phyloP scores from a whole-genome alignment of 1,140 invertebrate genomes.

The Cydia amplana region DNA sequence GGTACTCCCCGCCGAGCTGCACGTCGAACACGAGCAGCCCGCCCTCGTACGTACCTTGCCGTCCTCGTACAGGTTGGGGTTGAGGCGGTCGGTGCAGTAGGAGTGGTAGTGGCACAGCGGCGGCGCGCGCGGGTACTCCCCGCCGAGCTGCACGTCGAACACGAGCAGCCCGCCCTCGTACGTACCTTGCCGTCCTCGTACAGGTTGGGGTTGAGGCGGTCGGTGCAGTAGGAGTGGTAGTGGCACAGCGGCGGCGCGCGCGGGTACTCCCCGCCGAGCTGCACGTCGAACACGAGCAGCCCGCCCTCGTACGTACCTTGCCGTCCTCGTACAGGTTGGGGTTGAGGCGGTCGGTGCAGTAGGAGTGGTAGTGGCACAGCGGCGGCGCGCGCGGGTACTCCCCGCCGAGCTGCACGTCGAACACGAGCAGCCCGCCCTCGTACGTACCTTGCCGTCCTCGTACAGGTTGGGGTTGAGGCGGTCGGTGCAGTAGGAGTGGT shows the following conservation, averaged over 20 bases:
- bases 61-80: constrained; percentile 97
- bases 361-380: constrained; percentile 93
- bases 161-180: constrained; percentile 97
- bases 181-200: constrained; percentile 96
- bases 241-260: constrained; percentile 92
- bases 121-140: constrained; percentile 92
- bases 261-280: constrained; percentile 94
- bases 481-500: constrained; percentile 94
- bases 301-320: constrained; percentile 96
- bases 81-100: constrained; percentile 93
- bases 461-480: constrained; percentile 97
- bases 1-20: constrained; percentile 94
- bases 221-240: constrained; percentile 94
- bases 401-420: constrained; percentile 94
- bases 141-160: constrained; percentile 95
- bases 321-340: constrained; percentile 98
- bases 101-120: constrained; percentile 95
- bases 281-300: constrained; percentile 96
- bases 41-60: constrained; percentile 97
- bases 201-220: constrained; percentile 96
- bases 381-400: constrained; percentile 94
- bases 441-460: constrained; percentile 96
- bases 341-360: constrained; percentile 94
- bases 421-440: constrained; percentile 96
- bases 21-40: constrained; percentile 97